Percentiles rank a stretch among this genome's conserved stretches.
phyloP scores from a whole-genome alignment of 1,140 invertebrate species.

The Holcopasites calliopsidis region DNA sequence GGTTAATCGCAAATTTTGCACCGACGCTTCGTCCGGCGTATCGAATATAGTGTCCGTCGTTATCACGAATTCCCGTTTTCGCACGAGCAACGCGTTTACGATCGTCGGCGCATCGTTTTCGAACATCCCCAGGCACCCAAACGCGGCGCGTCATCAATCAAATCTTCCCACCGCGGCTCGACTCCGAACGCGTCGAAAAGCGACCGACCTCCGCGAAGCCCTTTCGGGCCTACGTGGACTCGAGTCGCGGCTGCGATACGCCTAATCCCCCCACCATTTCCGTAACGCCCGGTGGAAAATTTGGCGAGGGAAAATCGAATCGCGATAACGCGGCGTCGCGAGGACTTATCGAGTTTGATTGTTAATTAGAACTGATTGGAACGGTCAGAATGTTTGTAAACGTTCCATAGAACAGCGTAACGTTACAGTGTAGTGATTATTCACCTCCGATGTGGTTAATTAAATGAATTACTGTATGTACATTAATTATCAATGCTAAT shows the following conservation, averaged over 20 bases:
- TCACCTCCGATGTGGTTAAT: no score
- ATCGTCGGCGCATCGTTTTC: background rate
- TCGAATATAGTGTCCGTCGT: background rate
- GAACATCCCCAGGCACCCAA: background rate
- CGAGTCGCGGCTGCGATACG: background rate
- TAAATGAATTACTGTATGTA: no score
- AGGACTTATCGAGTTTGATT: no score
- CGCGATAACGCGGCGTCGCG: no score
- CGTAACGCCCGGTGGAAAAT: background rate
- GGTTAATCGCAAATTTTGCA: background rate
- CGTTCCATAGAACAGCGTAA: no score
- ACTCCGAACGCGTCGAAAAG: background rate
- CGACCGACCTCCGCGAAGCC: background rate
- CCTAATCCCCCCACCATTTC: background rate
- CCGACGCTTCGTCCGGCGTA: background rate
- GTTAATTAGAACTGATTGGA: no score
- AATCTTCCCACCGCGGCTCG: background rate
- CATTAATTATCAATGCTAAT: no score
- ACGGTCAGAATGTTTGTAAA: no score
- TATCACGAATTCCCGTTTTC: background rate
- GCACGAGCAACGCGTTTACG: background rate
- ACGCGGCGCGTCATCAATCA: conserved; percentile 2
- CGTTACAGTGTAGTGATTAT: no score
- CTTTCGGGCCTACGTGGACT: background rate
- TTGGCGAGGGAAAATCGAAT: background rate